Percentiles rank a stretch among this genome's conserved stretches.
phyloP scores from a whole-genome alignment of 1,140 invertebrate species.

The Philaenus spumarius region DNA sequence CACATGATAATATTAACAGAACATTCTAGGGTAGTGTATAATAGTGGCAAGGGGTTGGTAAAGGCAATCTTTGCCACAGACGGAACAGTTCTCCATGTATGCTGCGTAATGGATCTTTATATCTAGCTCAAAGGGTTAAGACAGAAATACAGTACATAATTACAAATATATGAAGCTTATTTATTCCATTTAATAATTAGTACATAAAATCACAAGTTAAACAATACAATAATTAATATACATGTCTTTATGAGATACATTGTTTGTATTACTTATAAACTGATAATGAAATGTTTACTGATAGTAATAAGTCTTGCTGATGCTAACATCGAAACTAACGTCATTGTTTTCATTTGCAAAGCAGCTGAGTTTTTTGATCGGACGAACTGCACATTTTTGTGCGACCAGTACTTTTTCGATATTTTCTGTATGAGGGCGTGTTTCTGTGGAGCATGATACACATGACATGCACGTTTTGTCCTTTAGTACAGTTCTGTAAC shows the following conservation, averaged over 20 bases:
- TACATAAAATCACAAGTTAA: not conserved
- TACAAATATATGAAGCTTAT: not conserved
- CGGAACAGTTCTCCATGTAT: too few relatives aligned
- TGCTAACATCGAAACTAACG: not conserved
- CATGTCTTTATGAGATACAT: too few relatives aligned
- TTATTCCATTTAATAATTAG: conserved; percentile 10
- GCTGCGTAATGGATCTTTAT: too few relatives aligned
- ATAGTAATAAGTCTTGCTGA: conserved; percentile 9
- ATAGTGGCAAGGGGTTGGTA: too few relatives aligned
- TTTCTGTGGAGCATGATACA: conserved; percentile 1
- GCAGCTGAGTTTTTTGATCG: not conserved
- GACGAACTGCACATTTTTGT: not conserved
- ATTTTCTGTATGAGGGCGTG: not conserved
- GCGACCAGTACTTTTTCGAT: not conserved
- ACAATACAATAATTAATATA: too few relatives aligned
- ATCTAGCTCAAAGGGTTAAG: too few relatives aligned
- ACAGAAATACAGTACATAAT: too few relatives aligned
- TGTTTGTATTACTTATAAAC: too few relatives aligned
- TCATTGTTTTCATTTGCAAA: not conserved
- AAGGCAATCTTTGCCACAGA: too few relatives aligned
- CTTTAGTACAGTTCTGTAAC: conserved; percentile 6
- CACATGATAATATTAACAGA: too few relatives aligned
- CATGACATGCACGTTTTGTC: not conserved
- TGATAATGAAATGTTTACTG: not conserved
- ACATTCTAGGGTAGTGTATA: too few relatives aligned